Percentiles rank a stretch among this genome's conserved stretches.
phyloP scores from a whole-genome alignment of 2,888 invertebrate genomes.

The Andrena praecox region DNA sequence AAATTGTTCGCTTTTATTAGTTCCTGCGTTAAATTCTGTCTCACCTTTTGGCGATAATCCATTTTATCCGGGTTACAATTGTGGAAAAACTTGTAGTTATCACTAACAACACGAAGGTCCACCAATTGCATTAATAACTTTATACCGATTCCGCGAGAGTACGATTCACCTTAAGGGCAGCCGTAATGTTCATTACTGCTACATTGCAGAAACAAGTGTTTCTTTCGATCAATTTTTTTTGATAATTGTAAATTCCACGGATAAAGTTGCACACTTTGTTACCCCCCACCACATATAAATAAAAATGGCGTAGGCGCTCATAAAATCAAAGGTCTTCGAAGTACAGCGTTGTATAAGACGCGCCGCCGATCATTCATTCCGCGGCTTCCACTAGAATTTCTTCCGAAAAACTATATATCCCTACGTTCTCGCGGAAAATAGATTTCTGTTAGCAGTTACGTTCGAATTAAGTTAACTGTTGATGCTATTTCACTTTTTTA shows the following conservation, averaged over 20 bases:
- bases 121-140: constrained; percentile 74
- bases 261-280: constrained; percentile 64
- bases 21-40: constrained; percentile 13
- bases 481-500: too few relatives aligned
- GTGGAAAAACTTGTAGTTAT: constrained; percentile 73
- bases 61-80: constrained; percentile 74
- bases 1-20: not conserved
- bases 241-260: constrained; percentile 51
- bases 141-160: constrained; percentile 47
- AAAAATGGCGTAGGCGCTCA: constrained; percentile 70
- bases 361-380: not conserved
- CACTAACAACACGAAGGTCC: constrained; percentile 69
- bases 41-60: constrained; percentile 81
- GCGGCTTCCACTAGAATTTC: not conserved
- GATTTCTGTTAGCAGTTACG: too few relatives aligned
- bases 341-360: constrained; percentile 22
- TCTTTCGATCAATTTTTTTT: constrained; percentile 34
- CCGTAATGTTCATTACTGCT: constrained; percentile 28
- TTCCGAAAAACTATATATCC: not conserved
- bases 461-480: too few relatives aligned
- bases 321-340: constrained; percentile 59
- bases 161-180: constrained; percentile 21
- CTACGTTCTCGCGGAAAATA: not conserved
- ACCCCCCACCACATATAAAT: constrained; percentile 71
- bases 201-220: constrained; percentile 51